Evolutionary conservation across 1,140 invertebrate genomes (phyloP).

Genomic region (Globodera ellingtonae): DNA sequence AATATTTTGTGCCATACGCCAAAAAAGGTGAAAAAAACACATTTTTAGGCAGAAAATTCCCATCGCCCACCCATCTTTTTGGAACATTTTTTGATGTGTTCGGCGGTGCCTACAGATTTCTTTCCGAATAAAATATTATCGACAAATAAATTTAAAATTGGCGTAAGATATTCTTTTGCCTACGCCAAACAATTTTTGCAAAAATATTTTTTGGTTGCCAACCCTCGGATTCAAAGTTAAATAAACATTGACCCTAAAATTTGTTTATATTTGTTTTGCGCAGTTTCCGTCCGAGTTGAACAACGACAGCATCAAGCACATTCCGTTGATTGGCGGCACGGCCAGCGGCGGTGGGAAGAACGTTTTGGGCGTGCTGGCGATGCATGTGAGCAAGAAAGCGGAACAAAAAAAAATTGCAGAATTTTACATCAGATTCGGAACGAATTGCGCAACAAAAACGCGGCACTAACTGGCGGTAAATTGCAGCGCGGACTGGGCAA

Average conservation of each 20-base stretch:
- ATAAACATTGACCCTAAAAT: neutral
- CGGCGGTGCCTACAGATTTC: too few relatives aligned
- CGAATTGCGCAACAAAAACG: neutral
- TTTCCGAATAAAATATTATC: too few relatives aligned
- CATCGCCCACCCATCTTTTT: too few relatives aligned
- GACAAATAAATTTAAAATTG: too few relatives aligned
- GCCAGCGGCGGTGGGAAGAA: slow-evolving; percentile 30
- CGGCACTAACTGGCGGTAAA: neutral
- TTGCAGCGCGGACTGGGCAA: neutral
- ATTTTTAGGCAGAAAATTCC: too few relatives aligned
- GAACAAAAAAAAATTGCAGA: neutral
- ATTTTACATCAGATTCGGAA: neutral
- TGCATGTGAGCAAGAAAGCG: slow-evolving; percentile 21
- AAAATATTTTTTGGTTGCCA: neutral
- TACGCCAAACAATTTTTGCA: too few relatives aligned
- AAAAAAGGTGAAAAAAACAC: too few relatives aligned
- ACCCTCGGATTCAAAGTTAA: neutral
- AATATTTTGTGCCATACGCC: too few relatives aligned
- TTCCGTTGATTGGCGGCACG: slow-evolving; percentile 30
- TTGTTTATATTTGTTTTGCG: neutral
- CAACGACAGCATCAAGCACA: slow-evolving; percentile 35
- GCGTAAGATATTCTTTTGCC: too few relatives aligned
- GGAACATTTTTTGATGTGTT: too few relatives aligned
- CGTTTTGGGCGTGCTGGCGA: slow-evolving; percentile 31
- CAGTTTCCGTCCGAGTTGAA: slow-evolving; percentile 37